Evolutionary conservation across 2,113 vertebrate genomes (phyloP), one percentile per base, ranked within the genome.

Genomic region (Charadrius vociferus): DNA sequence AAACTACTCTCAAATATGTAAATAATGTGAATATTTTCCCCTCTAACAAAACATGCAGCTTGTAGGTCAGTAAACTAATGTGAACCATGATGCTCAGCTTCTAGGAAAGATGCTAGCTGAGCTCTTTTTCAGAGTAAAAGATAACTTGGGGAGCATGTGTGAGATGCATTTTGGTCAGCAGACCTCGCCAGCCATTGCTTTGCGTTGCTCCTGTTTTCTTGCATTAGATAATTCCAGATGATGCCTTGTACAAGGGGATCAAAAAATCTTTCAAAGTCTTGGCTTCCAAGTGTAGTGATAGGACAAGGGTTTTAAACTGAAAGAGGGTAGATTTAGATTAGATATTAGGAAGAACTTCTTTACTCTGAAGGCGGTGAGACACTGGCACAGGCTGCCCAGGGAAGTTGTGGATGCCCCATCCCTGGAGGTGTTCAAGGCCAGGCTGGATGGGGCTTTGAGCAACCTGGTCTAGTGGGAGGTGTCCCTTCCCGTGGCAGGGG

Each of bases 1-100:
- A 93, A 96, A 73, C 53, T 81, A 12, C 4, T 29, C 45, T 78
- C 55, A 86, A 88, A 21, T 65, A 92, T 81, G 82, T 88, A 90
- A 95, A 93, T 49, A 94, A 75, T 9, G 47, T 16, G 29, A 68
- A 63, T 84, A 17, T 73, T 78, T 94, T 39, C 58, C 55, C 26
- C 26, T 95, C 63, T 58, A 67, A 67, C 43, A 59, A 20, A 84
- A 53, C 1, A 9, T 1, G 0, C 55, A 74, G 63, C 39, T 78
- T 50, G 66, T 61, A 32, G 55, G 62, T 93, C 79, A 68, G 45
- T 56, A 65, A 61, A 41, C 56, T 23, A 22, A 70, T 6, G 23
- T 30, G 32, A 91, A 70, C 63, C 0, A 2, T 8, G 16, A 27
- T 32, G 41, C 29, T 70, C 3, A 0, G 29, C 22, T 72, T 68